Evolutionary conservation across 2,113 vertebrate species (phyloP).

Genomic region (Phalacrocorax carbo): DNA sequence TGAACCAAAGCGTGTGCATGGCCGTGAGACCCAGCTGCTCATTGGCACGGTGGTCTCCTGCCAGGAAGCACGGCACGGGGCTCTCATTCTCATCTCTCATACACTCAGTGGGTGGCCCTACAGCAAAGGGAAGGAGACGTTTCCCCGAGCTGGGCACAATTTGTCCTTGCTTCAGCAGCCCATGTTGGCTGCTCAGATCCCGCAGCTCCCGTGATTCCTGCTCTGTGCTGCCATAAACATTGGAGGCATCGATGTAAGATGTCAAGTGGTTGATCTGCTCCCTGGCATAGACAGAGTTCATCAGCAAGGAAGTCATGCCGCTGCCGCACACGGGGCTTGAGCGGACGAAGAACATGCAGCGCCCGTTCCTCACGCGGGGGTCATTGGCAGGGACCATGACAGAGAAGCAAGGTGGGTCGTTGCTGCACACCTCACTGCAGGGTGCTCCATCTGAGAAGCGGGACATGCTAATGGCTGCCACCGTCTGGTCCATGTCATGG

Average conservation of each 20-base stretch:
- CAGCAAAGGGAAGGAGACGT: constrained; percentile 68
- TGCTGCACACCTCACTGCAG: constrained; percentile 72
- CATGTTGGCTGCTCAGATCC: constrained; percentile 39
- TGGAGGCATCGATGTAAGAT: constrained; percentile 73
- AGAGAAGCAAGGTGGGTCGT: constrained; percentile 73
- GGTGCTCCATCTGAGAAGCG: constrained; percentile 68
- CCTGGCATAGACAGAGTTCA: constrained; percentile 73
- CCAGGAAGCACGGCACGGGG: constrained; percentile 71
- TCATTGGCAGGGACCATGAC: constrained; percentile 66
- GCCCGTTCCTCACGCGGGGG: constrained; percentile 65
- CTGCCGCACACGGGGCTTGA: constrained; percentile 73
- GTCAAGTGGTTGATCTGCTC: constrained; percentile 78
- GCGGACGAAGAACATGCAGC: constrained; percentile 77
- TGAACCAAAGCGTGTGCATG: constrained; percentile 76
- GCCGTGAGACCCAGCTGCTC: constrained; percentile 74
- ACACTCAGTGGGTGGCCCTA: constrained; percentile 74
- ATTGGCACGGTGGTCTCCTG: constrained; percentile 73
- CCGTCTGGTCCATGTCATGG: constrained; percentile 74
- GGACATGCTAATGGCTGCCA: constrained; percentile 76
- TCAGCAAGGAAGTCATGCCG: constrained; percentile 74
- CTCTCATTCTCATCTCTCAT: constrained; percentile 75
- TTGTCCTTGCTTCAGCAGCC: constrained; percentile 65
- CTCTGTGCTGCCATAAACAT: constrained; percentile 71
- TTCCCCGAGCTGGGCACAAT: constrained; percentile 59
- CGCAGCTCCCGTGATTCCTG: constrained; percentile 64